Evolutionary conservation across 1,140 invertebrate species (phyloP).

Genomic region (Anastrepha ludens): DNA sequence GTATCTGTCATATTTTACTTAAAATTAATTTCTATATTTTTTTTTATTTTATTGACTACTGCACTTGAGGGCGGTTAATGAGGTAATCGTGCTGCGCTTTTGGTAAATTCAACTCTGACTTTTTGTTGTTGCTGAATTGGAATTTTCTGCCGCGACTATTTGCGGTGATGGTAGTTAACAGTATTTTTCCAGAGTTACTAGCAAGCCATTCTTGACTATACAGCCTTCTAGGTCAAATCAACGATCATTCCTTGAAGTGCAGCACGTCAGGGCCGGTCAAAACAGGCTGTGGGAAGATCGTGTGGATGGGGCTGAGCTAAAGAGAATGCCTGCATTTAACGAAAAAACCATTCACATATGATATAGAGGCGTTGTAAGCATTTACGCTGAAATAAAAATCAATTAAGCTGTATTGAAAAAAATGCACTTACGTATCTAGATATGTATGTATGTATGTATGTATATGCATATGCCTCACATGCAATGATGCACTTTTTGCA

Average conservation of each 20-base stretch:
- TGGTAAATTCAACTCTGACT: neutral
- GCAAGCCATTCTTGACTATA: conserved; percentile 2
- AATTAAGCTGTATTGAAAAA: neutral
- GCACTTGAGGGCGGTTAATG: conserved; percentile 9
- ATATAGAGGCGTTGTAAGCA: neutral
- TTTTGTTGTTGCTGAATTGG: neutral
- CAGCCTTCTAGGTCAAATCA: neutral
- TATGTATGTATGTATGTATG: neutral
- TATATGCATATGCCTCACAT: too few species aligned
- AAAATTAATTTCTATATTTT: too few species aligned
- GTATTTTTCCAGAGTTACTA: neutral
- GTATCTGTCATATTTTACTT: too few species aligned
- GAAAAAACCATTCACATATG: neutral
- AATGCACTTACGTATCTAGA: neutral
- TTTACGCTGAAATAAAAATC: neutral
- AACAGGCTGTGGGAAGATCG: neutral
- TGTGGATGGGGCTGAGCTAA: neutral
- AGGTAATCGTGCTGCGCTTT: neutral
- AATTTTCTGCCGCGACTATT: neutral
- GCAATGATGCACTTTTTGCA: too few species aligned
- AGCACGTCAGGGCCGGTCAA: conserved; percentile 1
- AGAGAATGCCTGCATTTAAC: neutral
- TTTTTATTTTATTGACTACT: neutral
- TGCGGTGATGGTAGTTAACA: neutral
- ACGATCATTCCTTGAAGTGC: neutral